Evolutionary conservation across 2,888 invertebrate species (phyloP), one percentile per base, ranked within the genome.

Genomic region (Drosophila yooni): DNA sequence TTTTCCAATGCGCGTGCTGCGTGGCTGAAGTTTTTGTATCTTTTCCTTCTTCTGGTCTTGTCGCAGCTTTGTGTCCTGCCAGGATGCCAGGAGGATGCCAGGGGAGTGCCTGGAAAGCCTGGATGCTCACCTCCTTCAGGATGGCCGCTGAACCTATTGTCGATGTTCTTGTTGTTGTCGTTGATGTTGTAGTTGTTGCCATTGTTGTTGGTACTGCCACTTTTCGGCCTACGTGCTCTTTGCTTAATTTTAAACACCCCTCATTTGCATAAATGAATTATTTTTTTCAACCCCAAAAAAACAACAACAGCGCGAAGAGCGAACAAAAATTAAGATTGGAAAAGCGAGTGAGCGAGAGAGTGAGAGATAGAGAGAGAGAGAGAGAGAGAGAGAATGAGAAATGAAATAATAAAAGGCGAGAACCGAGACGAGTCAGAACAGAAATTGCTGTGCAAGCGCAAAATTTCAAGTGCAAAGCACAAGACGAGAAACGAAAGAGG

Each of bases 191-290:
- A 46, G 25, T 15, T 46, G 46, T 46, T 46, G 46, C 46, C 46
- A 46, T 25, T 73, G 74, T 40, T 74, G 67, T 58, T 67, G 60
- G 70, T 64, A 73, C 70, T 76, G 85, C 81, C 73, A 88, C 88
- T 87, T 46, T 81, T 87, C 70, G 79, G 90, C 83, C 87, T 88
- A 88, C 87, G 87, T 88, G 87, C 87, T 88, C 85, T 91, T 91
- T 80, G 85, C 76, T 81, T 91, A 83, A 89, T 81, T 90, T 80
- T 91, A 89, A 83, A 91, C 91, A 89, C 91, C 91, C 85, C 91
- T 90, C 90, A 91, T 90, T 90, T 91, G 88, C 90, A 90, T 90
- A 90, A 90, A 90, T 90, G 91, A 91, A 91, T 90, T 91, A 90
- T 90, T 90, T 91, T 91, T 79, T 91, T 88, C 88, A 90, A 90